Evolutionary conservation across 1,140 invertebrate genomes (phyloP).

Genomic region (Ephestia elutella): DNA sequence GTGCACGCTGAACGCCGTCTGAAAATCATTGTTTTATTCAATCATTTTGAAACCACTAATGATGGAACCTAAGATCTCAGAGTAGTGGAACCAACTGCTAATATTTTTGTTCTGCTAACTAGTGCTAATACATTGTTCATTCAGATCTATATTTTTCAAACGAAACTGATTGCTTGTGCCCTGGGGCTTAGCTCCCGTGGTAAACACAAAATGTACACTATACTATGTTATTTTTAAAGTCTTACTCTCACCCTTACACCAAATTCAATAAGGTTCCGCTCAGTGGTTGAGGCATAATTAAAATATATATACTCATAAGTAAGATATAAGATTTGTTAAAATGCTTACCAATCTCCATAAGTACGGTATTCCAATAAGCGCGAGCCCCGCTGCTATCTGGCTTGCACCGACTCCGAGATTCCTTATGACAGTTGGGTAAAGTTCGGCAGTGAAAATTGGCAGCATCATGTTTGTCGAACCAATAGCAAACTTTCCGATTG

Average conservation of each 20-base stretch:
- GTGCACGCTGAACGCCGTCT: slow-evolving; percentile 66
- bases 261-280: too few species aligned
- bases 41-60: too few species aligned
- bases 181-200: too few species aligned
- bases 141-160: too few species aligned
- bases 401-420: slow-evolving; percentile 83
- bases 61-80: too few species aligned
- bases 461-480: slow-evolving; percentile 82
- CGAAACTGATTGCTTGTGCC: too few species aligned
- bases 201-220: too few species aligned
- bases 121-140: too few species aligned
- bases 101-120: not conserved
- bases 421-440: slow-evolving; percentile 83
- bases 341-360: slow-evolving; percentile 80
- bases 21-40: slow-evolving; percentile 16
- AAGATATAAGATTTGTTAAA: not conserved
- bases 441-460: slow-evolving; percentile 83
- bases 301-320: too few species aligned
- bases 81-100: not conserved
- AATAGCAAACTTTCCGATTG: slow-evolving; percentile 82
- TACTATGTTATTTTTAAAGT: too few species aligned
- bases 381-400: slow-evolving; percentile 80
- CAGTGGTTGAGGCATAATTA: too few species aligned
- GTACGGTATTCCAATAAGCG: slow-evolving; percentile 82
- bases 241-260: too few species aligned